Conservation (phyloP, 1,140 invertebrate species). For the Hyphantria cunea region DNA sequence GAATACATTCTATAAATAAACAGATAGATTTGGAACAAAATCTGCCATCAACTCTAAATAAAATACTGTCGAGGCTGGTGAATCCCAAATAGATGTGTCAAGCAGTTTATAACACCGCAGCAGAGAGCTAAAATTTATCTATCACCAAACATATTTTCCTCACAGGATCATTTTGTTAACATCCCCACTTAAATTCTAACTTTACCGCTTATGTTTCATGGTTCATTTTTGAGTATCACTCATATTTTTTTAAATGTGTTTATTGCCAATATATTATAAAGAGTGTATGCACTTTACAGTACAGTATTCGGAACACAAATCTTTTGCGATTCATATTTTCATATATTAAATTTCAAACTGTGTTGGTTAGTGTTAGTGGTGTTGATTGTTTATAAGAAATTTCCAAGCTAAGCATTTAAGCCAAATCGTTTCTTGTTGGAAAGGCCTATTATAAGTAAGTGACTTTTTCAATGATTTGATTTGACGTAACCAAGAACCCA, state of each 20-base stretch:
- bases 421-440: too few species aligned
- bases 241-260: slow-evolving; percentile 36
- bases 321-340: slow-evolving; percentile 47
- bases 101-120: slow-evolving; percentile 7
- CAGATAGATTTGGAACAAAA: too few species aligned
- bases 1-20: too few species aligned
- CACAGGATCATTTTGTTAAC: slow-evolving; percentile 25
- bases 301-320: slow-evolving; percentile 35
- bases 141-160: slow-evolving; percentile 28
- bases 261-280: slow-evolving; percentile 49
- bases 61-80: too few species aligned
- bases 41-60: too few species aligned
- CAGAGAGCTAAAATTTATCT: slow-evolving; percentile 31
- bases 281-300: slow-evolving; percentile 43
- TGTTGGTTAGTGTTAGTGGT: too few species aligned
- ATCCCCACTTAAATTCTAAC: slow-evolving; percentile 1
- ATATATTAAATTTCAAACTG: slow-evolving; percentile 22
- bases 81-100: slow-evolving; percentile 2
- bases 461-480: too few species aligned
- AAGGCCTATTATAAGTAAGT: too few species aligned
- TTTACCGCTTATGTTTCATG: neutral
- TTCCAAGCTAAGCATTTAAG: too few species aligned
- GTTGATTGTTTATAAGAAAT: too few species aligned
- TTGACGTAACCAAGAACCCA: too few species aligned
- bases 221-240: neutral